Evolutionary conservation across 2,797 vertebrate genomes (phyloP).

Genomic region (Hylomyscus alleni): DNA sequence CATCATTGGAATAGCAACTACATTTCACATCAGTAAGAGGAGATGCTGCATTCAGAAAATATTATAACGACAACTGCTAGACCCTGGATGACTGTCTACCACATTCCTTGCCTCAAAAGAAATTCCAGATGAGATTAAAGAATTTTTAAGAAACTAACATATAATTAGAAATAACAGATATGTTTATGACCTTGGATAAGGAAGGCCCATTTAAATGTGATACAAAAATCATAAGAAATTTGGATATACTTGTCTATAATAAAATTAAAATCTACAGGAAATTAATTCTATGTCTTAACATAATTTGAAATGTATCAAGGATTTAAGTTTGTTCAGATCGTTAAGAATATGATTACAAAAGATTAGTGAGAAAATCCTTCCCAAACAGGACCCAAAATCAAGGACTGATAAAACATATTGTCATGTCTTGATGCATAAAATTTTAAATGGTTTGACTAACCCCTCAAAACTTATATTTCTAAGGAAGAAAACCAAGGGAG

Average conservation of each 20-base stretch:
- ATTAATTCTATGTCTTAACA: conserved; percentile 17
- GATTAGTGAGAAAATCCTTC: background rate
- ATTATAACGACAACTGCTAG: conserved; percentile 61
- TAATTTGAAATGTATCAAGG: conserved; percentile 38
- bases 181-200: conserved; percentile 41
- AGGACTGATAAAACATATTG: conserved; percentile 34
- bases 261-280: conserved; percentile 58
- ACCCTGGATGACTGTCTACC: conserved; percentile 4
- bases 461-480: conserved; percentile 17
- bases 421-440: conserved; percentile 33
- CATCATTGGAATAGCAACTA: conserved; percentile 49
- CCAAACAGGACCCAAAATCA: conserved; percentile 57
- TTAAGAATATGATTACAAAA: background rate
- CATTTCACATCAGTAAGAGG: conserved; percentile 37
- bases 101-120: conserved; percentile 67
- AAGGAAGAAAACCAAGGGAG: conserved; percentile 23
- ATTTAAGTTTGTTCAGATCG: conserved; percentile 56
- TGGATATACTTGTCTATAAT: conserved; percentile 39
- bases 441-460: background rate
- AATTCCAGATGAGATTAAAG: conserved; percentile 55
- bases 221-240: conserved; percentile 35
- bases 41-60: conserved; percentile 58
- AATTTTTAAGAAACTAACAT: conserved; percentile 57
- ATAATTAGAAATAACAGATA: conserved; percentile 36
- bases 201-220: conserved; percentile 41